A percentile compares a stretch with the other conserved stretches of the same genome.
Conservation (phyloP, 2,797 vertebrate genomes). For the Enteromius radiatus region DNA sequence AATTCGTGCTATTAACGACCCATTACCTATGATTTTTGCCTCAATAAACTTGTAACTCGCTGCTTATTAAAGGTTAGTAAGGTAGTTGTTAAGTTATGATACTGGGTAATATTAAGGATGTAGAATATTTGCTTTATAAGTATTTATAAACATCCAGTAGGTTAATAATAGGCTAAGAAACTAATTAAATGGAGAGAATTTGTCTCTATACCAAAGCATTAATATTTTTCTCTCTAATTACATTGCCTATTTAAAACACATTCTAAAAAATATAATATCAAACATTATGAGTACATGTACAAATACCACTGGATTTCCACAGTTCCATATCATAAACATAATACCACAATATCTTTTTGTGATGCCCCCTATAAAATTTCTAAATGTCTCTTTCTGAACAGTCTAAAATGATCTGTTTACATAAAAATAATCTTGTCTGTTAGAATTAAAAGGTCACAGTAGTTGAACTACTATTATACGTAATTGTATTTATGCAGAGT, state of each 20-base stretch:
- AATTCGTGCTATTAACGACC: no score
- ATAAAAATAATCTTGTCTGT: conserved; percentile 1
- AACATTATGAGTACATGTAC: not conserved
- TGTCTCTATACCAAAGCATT: no score
- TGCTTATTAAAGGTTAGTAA: no score
- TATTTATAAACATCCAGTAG: no score
- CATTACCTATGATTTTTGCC: no score
- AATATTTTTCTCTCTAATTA: no score
- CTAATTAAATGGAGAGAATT: no score
- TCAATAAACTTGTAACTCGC: no score
- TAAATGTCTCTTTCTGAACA: not conserved
- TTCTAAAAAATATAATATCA: not conserved
- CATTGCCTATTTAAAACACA: not conserved
- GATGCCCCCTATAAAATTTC: not conserved
- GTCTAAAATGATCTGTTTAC: not conserved
- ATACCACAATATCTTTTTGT: not conserved
- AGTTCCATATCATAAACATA: not conserved
- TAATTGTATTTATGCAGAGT: conserved; percentile 31
- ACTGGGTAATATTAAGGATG: no score
- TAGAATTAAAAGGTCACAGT: conserved; percentile 14
- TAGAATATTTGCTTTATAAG: no score
- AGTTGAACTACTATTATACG: not conserved
- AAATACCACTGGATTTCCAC: not conserved
- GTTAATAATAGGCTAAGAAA: no score
- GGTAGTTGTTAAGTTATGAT: no score